Conservation (phyloP, 2,113 vertebrate genomes). For the Fulica atra region DNA sequence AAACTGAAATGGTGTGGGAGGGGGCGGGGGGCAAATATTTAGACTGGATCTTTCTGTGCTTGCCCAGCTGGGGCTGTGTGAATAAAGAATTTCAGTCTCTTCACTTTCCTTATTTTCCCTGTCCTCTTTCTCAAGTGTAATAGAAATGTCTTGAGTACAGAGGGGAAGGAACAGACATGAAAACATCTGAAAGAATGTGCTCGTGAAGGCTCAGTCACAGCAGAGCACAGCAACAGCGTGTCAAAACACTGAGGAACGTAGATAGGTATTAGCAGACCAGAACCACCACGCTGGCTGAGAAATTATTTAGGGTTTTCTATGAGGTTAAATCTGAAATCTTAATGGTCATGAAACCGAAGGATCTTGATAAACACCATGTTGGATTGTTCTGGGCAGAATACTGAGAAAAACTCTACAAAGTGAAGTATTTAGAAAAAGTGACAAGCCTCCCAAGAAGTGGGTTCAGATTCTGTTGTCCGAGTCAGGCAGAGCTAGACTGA, state of each 20-base stretch:
- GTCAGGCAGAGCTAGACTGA: background rate
- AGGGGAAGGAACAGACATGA: background rate
- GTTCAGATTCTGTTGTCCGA: background rate
- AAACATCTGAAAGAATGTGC: background rate
- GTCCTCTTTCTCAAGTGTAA: background rate
- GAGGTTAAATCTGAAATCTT: background rate
- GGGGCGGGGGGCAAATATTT: background rate
- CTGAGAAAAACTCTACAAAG: background rate
- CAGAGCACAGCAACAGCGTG: background rate
- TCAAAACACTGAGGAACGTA: background rate
- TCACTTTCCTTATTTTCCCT: background rate
- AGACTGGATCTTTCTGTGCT: background rate
- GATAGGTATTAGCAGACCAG: background rate
- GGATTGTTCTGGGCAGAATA: background rate
- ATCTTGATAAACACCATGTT: background rate
- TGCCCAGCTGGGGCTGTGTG: background rate
- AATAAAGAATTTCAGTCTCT: background rate
- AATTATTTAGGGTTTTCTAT: background rate
- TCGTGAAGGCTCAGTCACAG: background rate
- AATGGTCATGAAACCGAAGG: fast-evolving
- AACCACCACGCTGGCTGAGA: background rate
- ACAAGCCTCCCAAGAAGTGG: background rate
- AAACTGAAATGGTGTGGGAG: background rate
- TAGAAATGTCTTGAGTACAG: background rate
- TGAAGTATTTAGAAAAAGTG: background rate